Evolutionary conservation across 2,888 invertebrate species (phyloP), one percentile per base, ranked within the genome.

Genomic region (Orchesellides sinensis): DNA sequence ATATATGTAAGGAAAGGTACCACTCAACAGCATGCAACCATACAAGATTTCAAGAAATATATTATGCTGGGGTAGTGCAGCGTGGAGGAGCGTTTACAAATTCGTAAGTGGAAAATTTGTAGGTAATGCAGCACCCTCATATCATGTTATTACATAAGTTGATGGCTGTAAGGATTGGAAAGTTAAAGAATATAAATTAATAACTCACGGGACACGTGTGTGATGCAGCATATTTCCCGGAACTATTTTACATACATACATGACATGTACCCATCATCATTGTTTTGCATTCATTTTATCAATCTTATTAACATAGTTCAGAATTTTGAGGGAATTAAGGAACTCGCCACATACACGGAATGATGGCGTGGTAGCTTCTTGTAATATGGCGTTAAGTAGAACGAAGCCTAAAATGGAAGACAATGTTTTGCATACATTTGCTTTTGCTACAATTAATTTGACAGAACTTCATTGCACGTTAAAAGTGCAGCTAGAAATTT

Each of bases 101-200:
- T 14, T 61, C 47, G 29, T 40, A 23, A 35, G 40, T 56, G 49
- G 47, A 45, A 61, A 73, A 73, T 56, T 32, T 49, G 47, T n/a
- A 59, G 32, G 10, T 10, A 29, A 29, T 29, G 29, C 59, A 59
- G 29, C 19, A 23, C 23, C 25, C 5, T 12, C 40, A 27, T 56
- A n/a, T 10, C 32, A n/a, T 47, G 49, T 49, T 8, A 52, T 29
- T 27, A 52, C 2, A 27, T 25, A 2, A 6, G 35, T 35, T 21
- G 27, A 27, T 25, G 56, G 56, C 25, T 19, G 1, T 10, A 59
- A 25, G 56, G 32, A 45, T 72, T 72, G 72, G 72, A 72, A 72
- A 72, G 72, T 59, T 72, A 19, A 59, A 59, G n/a, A n/a, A n/a
- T n/a, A n/a, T n/a, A n/a, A 40, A 23, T 45, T 29, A 70, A 40